Evolutionary conservation across 2,113 vertebrate genomes (phyloP).

Genomic region (Lagenorhynchus albirostris): DNA sequence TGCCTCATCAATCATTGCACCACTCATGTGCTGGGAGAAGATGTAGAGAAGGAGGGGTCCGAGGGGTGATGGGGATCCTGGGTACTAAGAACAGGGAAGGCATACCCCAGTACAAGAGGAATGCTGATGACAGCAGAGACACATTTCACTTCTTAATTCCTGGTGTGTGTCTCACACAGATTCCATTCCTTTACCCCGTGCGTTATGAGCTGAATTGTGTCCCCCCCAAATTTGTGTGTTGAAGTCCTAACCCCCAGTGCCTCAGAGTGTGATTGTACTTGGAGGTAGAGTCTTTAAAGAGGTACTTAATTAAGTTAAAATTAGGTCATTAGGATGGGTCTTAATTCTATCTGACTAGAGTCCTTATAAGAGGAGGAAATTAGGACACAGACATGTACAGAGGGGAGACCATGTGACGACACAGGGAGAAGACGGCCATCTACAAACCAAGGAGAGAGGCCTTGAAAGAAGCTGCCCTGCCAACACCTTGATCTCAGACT

Average conservation of each 20-base stretch:
- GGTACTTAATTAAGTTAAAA: background rate
- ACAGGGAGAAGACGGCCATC: background rate
- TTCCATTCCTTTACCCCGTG: background rate
- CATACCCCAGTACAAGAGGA: too few relatives aligned
- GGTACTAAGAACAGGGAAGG: background rate
- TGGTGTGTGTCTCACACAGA: too few relatives aligned
- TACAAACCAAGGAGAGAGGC: background rate
- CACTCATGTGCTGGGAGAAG: background rate
- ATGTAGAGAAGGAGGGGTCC: background rate
- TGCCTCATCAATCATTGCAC: background rate
- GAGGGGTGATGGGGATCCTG: too few relatives aligned
- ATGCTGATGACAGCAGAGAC: background rate
- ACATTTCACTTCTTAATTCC: accelerated
- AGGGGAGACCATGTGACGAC: background rate
- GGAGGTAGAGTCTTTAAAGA: background rate
- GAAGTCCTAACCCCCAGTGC: background rate
- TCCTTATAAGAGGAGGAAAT: background rate
- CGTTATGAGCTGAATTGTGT: background rate
- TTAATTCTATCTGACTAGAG: background rate
- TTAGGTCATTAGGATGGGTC: background rate
- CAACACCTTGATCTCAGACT: too few relatives aligned
- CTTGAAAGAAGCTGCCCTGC: background rate
- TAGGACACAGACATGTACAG: background rate
- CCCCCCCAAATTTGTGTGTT: background rate
- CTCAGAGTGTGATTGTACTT: background rate